Evolutionary conservation across 2,113 vertebrate genomes (phyloP), one percentile per base, ranked within the genome.

Genomic region (Epinephelus moara): DNA sequence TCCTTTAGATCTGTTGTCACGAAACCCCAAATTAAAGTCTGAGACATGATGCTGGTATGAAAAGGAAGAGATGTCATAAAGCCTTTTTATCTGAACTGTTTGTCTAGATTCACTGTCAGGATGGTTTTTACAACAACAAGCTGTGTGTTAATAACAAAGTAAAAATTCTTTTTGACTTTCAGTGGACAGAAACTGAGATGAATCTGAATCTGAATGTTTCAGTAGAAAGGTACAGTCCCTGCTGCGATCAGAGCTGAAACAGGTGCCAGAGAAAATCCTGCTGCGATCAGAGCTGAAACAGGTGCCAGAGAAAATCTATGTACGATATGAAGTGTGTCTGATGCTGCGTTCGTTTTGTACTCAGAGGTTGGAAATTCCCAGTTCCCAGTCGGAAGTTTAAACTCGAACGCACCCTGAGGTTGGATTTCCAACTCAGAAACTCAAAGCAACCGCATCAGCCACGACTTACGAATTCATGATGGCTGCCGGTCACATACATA

Each of bases 1-100:
- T n/a, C 66, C 52, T 52, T 70, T 6, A 52, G 53, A 70, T 50
- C 13, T 63, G 1, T n/a, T 30, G 74, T 66, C 33, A 73, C 11
- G n/a, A 72, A 79, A 81, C n/a, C 49, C 30, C 37, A 57, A 68
- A 84, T 81, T 56, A 70, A 59, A n/a, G 69, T 59, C 56, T n/a
- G 4, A 57, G 57, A 33, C 30, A 4, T 30, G 30, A 30, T 50
- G 23, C 30, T 72, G 9, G 4, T 9, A 14, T 83, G 27, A 61
- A 76, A 64, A 70, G 25, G 21, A 49, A 75, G 60, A 49, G 33
- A 61, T 59, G 53, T 27, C 23, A 4, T 45, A 18, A 33, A 78
- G 47, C 37, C 33, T 30, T 12, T 33, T 52, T 27, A 30, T 66
- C 64, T 60, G 21, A 18, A 18, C 42, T 67, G 12, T 67, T 37